phyloP scores from a whole-genome alignment of 2,888 invertebrate species.

The Archaeoteleia sp. region DNA sequence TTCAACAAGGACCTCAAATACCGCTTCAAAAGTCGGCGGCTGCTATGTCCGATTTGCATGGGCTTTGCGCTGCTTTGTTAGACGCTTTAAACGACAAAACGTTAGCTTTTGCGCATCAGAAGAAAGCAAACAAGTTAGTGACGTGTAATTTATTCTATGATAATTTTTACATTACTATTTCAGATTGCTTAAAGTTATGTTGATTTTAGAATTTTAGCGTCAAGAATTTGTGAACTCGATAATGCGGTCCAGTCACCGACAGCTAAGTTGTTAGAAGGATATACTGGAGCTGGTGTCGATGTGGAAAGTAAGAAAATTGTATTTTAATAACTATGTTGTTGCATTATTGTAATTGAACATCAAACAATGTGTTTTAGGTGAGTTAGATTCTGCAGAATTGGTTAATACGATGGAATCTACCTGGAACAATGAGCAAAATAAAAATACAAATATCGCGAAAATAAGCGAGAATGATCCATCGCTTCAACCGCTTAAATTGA shows the following conservation, averaged over 20 bases:
- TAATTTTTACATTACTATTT: no score
- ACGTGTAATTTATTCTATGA: no score
- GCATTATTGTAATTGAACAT: neutral
- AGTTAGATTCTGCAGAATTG: constrained; percentile 37
- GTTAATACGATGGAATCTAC: constrained; percentile 17
- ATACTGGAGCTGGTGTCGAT: constrained; percentile 77
- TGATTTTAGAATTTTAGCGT: constrained; percentile 83
- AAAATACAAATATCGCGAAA: constrained; percentile 15
- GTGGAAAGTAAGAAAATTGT: constrained; percentile 54
- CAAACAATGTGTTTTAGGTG: no score
- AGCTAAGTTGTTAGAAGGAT: constrained; percentile 81
- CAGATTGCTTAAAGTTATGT: constrained; percentile 9
- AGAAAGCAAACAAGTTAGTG: constrained; percentile 83
- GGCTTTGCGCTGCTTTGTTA: constrained; percentile 85
- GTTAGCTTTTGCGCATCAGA: constrained; percentile 87
- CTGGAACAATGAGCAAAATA: constrained; percentile 41
- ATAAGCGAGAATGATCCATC: constrained; percentile 13
- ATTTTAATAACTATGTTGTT: neutral
- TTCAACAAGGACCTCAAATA: constrained; percentile 79
- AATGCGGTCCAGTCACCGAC: constrained; percentile 84
- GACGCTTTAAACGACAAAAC: constrained; percentile 92
- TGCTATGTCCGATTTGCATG: constrained; percentile 85
- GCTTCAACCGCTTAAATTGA: constrained; percentile 9
- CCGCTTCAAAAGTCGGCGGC: constrained; percentile 79
- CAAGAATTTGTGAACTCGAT: constrained; percentile 88